Percentiles rank a stretch among this genome's conserved stretches.
phyloP scores from a whole-genome alignment of 2,113 vertebrate species.

The Tretioscincus oriximinensis region DNA sequence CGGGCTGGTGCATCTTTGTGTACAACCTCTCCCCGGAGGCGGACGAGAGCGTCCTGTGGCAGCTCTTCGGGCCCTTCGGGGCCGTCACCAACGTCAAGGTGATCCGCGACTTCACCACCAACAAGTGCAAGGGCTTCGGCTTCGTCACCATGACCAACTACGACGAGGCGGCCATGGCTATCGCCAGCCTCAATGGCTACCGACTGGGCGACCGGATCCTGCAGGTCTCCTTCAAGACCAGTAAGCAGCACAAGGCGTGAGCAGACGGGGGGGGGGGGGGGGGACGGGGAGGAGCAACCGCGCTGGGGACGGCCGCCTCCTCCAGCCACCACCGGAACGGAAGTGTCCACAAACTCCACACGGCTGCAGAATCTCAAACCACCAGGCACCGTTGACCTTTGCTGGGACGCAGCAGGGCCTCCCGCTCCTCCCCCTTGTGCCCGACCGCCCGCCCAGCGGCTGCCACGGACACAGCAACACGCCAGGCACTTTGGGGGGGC shows the following conservation, averaged over 20 bases:
- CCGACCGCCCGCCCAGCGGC: slow-evolving; percentile 7
- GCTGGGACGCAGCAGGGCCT: slow-evolving; percentile 28
- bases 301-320: background rate
- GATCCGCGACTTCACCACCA: slow-evolving; percentile 96
- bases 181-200: slow-evolving; percentile 94
- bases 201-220: slow-evolving; percentile 93
- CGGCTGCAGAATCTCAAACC: slow-evolving; percentile 30
- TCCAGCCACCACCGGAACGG: background rate
- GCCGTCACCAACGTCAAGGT: slow-evolving; percentile 97
- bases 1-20: slow-evolving; percentile 97
- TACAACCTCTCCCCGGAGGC: slow-evolving; percentile 96
- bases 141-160: slow-evolving; percentile 99
- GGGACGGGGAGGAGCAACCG: background rate
- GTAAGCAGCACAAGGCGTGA: slow-evolving; percentile 98
- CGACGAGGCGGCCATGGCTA: slow-evolving; percentile 95
- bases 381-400: slow-evolving; percentile 35
- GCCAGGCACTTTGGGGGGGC: slow-evolving; percentile 1
- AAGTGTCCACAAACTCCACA: slow-evolving; percentile 30
- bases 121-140: slow-evolving; percentile 98
- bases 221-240: slow-evolving; percentile 99
- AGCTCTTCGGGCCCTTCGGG: slow-evolving; percentile 96
- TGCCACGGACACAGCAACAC: slow-evolving; percentile 2
- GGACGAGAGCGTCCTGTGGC: slow-evolving; percentile 96
- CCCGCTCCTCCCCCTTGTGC: slow-evolving; percentile 29
- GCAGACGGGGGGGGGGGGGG: background rate